Evolutionary conservation across 2,113 vertebrate species (phyloP).

Genomic region (Tenebrosternarchus preto): DNA sequence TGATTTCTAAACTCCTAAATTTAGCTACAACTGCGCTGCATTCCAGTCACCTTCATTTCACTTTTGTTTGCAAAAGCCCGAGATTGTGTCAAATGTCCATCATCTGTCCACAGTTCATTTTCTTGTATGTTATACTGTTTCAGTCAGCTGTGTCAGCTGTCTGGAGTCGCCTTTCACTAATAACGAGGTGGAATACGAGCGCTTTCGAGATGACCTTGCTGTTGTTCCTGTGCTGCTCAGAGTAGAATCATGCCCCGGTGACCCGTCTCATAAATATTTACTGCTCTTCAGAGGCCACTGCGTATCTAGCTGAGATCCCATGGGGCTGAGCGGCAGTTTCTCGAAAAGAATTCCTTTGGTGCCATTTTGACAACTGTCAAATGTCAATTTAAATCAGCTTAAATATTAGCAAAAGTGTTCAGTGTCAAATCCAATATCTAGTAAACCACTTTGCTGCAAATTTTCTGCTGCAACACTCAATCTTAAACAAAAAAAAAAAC

Average conservation of each 20-base stretch:
- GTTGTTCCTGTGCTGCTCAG: neutral
- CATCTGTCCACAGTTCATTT: conserved; percentile 52
- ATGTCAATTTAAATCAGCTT: too few species aligned
- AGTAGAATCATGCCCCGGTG: neutral
- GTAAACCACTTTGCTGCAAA: too few species aligned
- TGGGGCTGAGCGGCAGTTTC: neutral
- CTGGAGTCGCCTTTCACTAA: neutral
- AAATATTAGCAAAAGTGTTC: too few species aligned
- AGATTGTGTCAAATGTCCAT: conserved; percentile 42
- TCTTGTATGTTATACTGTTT: conserved; percentile 36
- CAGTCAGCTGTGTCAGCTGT: conserved; percentile 46
- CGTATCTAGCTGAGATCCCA: neutral
- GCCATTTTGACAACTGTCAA: neutral
- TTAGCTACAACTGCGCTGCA: neutral
- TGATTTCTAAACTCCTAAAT: too few species aligned
- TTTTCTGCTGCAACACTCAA: too few species aligned
- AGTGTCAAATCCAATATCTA: too few species aligned
- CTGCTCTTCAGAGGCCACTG: neutral
- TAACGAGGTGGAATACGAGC: too few species aligned
- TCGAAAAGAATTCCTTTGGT: neutral
- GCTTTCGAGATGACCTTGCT: neutral
- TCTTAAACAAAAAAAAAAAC: neutral
- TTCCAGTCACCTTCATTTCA: neutral
- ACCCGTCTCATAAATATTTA: conserved; percentile 17
- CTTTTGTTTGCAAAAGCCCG: neutral